Base-by-base conservation (phyloP, 2,113 vertebrate genomes). In the Ceyx melanurus region DNA sequence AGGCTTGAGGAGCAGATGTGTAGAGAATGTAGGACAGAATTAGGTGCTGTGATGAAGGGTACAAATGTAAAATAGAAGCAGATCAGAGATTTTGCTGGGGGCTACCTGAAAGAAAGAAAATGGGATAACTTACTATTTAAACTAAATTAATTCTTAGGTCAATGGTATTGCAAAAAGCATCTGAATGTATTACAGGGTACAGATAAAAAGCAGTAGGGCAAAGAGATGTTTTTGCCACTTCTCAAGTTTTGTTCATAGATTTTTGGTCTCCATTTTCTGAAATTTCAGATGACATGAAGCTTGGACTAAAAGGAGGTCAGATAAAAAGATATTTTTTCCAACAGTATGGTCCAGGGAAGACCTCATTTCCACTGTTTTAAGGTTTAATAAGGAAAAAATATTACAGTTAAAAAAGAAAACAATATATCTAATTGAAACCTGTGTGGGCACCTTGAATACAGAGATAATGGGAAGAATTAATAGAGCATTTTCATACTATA, bases 121-220 rank as follows among this genome's bases (percentile, higher is more conserved):
- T 5, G 8, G 35, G 21, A 14, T 28, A 89, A 78, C 64, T 86
- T 35, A 7, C 50, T 23, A 22, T 45, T 87, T 76, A 83, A 94
- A 73, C 15, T 19, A 62, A 86, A 83, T 56, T 29, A 88, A 26
- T 88, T 65, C 16, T 35, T 35, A 35, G 46, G 85, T 61, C 43
- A 73, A 12, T 46, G 56, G 48, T 60, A 60, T 40, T 61, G 58
- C 23, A 71, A 82, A 58, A 92, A 82, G 45, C 81, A 35, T 14
- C 46, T 22, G 81, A 22, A 71, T 86, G 45, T 66, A 51, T 82
- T 84, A n/a, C 29, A 56, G 40, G 13, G 7, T 54, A 82, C 58
- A 84, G 54, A 91, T 73, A 76, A 28, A 91, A 76, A 94, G 17
- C 28, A 87, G 86, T 77, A 89, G 88, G 43, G 37, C 60, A 81